Base-by-base conservation (phyloP, 2,797 vertebrate species). In the Parauchenoglanis punctatus region DNA sequence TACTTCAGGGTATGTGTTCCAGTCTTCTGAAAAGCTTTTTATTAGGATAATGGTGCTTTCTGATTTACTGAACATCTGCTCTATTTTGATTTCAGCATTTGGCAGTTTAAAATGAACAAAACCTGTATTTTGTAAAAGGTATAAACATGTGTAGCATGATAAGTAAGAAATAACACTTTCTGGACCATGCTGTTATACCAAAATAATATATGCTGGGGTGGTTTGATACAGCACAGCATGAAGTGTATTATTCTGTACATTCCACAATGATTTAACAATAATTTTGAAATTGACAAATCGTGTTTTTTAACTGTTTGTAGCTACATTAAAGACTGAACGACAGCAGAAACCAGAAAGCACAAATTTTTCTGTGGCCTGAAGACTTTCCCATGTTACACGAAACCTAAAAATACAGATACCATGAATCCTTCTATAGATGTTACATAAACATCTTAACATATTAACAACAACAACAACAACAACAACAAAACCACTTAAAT, bases 301-400 rank as follows among this genome's bases (percentile, higher is more conserved):
- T 81, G 56, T 25, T 35, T 59, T 63, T 25, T 59, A 59, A 23
- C 35, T 63, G 23, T 44, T 81, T 56, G 7, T 58, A 56, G n/a
- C 31, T 23, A 28, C 75, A 77, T 77, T 20, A 20, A 58, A 58
- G 76, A 35, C n/a, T 7, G 4, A 25, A 81, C 1, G 56, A 61
- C 8, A 44, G 11, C 72, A 63, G 31, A 81, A 61, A 61, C 35
- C 13, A 18, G 28, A 58, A 81, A 81, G 8, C 11, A 20, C 4
- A n/a, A 8, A n/a, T 8, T 23, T n/a, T 20, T 65, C 80, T 65
- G 58, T 65, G 58, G 63, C 80, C 80, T 83, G 40, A 35, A 81
- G 56, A 8, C 25, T 18, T 20, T 82, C 15, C 23, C 40, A 31
- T 68, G 15, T 25, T 63, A 49, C 65, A 49, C 65, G 17, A 83